A percentile compares a stretch with the other conserved stretches of the same genome.
Conservation (phyloP, 1,140 invertebrate genomes). For the Lepidurus arcticus region DNA sequence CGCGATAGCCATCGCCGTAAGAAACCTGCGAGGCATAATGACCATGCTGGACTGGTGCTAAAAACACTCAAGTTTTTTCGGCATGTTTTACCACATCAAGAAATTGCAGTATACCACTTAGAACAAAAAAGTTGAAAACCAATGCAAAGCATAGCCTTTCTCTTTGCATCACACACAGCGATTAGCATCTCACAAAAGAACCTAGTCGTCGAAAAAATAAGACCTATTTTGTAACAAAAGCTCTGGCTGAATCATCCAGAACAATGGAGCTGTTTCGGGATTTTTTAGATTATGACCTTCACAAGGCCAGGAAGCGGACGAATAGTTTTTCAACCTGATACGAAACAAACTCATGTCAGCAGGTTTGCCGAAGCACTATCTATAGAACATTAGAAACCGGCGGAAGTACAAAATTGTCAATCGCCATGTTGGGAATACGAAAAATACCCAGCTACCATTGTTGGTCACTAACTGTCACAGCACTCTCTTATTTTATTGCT, state of each 20-base stretch:
- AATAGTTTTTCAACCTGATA: background rate
- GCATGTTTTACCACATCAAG: too few species aligned
- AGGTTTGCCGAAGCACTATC: background rate
- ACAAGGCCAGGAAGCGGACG: background rate
- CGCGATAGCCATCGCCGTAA: background rate
- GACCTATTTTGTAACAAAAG: background rate
- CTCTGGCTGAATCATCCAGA: background rate
- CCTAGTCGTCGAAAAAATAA: background rate
- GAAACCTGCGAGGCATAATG: background rate
- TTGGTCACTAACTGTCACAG: background rate
- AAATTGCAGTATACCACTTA: too few species aligned
- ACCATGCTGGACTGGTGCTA: background rate
- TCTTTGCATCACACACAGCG: background rate
- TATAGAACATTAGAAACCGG: too few species aligned
- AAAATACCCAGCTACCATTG: too few species aligned
- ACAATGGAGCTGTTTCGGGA: background rate
- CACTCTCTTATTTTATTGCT: background rate
- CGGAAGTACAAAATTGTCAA: too few species aligned
- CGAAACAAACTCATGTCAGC: background rate
- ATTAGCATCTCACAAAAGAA: background rate
- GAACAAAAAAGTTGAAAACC: too few species aligned
- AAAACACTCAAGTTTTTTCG: too few species aligned
- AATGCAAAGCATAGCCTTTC: background rate
- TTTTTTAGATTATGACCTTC: background rate
- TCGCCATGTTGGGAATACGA: too few species aligned